Base-by-base conservation (phyloP, 2,888 invertebrate genomes). In the Temnothorax ravouxi region DNA sequence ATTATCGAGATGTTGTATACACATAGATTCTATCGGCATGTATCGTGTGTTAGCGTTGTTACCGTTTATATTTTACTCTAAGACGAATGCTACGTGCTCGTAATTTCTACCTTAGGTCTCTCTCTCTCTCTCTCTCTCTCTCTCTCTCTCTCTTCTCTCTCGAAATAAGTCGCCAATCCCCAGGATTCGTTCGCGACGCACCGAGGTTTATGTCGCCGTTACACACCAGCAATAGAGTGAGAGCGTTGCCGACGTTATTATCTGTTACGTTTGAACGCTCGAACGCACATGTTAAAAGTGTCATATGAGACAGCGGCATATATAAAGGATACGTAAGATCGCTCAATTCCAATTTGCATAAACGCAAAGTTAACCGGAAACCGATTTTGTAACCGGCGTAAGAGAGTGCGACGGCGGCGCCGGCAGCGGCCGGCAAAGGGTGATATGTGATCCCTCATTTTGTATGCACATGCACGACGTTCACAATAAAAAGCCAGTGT, bases 51-150 rank as follows among this genome's bases (percentile, higher is more conserved):
- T 86, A 88, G 47, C 69, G 71, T 88, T 89, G 83, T 89, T 89
- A 87, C 88, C 69, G 76, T 90, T 90, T 90, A n/a, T 88, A 89
- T 71, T 64, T 64, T 79, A 64, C 41, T 74, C 83, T 84, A 87
- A 84, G 54, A 61, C n/a, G 29, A 75, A 47, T 64, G 64, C 87
- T 76, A 47, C 34, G n/a, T 71, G 59, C 47, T 50, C 59, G 59
- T 47, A 50, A 69, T 79, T 80, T 79, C 47, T 69, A 79, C 64
- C 29, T 54, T 77, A 38, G 15, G 25, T 66, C 1, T 18, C 1
- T 13, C 29, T 34, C 6, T 34, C 34, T 34, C 34, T 34, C 34
- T 34, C 34, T 34, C 34, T 64, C 1, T 18, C 3, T 18, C n/a
- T 64, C 3, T 18, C 1, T 13, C n/a, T 54, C 3, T 18, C 3